A percentile compares a stretch with the other conserved stretches of the same genome.
Evolutionary conservation across 2,888 invertebrate genomes (phyloP).

Genomic region (Stratiomys singularior): DNA sequence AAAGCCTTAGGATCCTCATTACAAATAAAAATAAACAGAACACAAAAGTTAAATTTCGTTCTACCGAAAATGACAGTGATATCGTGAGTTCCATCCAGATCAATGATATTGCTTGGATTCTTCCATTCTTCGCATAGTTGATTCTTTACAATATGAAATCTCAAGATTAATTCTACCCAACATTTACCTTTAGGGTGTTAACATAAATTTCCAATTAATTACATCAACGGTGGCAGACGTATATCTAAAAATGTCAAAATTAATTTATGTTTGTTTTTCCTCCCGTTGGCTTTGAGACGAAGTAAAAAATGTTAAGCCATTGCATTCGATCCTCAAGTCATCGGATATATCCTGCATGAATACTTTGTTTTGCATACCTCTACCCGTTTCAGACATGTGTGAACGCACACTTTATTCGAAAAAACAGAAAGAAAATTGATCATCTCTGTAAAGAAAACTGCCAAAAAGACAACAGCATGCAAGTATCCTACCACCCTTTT

Average conservation of each 20-base stretch:
- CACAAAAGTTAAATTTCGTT: neutral
- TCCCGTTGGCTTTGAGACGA: conserved; percentile 53
- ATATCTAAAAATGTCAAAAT: conserved; percentile 62
- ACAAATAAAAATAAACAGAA: no score
- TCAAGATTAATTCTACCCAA: conserved; percentile 33
- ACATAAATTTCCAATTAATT: conserved; percentile 58
- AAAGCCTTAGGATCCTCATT: no score
- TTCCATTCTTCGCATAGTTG: no score
- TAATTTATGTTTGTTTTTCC: conserved; percentile 66
- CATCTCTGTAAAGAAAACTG: neutral
- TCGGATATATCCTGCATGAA: neutral
- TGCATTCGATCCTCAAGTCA: neutral
- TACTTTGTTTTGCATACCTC: conserved; percentile 3
- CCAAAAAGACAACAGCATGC: conserved; percentile 22
- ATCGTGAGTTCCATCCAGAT: no score
- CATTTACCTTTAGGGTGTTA: conserved; percentile 44
- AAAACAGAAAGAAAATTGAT: neutral
- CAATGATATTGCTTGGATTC: no score
- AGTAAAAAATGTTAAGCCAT: no score
- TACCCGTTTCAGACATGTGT: neutral
- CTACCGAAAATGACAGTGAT: no score
- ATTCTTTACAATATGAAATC: no score
- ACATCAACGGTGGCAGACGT: conserved; percentile 45
- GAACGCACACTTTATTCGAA: neutral
- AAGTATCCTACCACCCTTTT: conserved; percentile 2